Conservation (phyloP, 2,888 invertebrate species). For the Pomacea canaliculata region DNA sequence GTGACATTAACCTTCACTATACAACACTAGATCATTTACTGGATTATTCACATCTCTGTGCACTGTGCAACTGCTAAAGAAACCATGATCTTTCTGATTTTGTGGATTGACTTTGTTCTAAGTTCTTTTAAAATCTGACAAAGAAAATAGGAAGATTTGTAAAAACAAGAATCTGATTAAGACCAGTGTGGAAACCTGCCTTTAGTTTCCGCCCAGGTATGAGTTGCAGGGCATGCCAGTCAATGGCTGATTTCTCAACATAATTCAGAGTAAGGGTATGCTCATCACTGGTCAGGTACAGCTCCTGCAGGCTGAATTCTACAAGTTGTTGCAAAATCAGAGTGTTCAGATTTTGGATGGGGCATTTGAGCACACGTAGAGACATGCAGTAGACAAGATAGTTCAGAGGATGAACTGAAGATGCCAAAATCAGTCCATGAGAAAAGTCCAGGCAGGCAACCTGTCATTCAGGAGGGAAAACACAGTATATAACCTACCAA, state of each 20-base stretch:
- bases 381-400: constrained; percentile 15
- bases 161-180: background rate
- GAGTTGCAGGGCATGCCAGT: constrained; percentile 12
- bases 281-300: constrained; percentile 33
- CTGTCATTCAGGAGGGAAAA: background rate
- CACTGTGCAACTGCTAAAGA: no score
- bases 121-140: no score
- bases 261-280: constrained; percentile 28
- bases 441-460: constrained; percentile 30
- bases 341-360: constrained; percentile 29
- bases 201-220: constrained; percentile 6
- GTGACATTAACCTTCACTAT: no score
- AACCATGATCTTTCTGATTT: no score
- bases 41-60: no score
- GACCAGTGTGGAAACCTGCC: background rate
- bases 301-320: constrained; percentile 17
- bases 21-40: no score
- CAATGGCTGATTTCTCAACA: constrained; percentile 22
- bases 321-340: constrained; percentile 18
- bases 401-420: constrained; percentile 7
- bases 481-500: background rate
- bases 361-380: constrained; percentile 28
- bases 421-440: constrained; percentile 29
- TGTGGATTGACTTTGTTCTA: no score
- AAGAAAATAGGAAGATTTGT: no score